Evolutionary conservation across 2,888 invertebrate genomes (phyloP).

Genomic region (Heliconius sara): DNA sequence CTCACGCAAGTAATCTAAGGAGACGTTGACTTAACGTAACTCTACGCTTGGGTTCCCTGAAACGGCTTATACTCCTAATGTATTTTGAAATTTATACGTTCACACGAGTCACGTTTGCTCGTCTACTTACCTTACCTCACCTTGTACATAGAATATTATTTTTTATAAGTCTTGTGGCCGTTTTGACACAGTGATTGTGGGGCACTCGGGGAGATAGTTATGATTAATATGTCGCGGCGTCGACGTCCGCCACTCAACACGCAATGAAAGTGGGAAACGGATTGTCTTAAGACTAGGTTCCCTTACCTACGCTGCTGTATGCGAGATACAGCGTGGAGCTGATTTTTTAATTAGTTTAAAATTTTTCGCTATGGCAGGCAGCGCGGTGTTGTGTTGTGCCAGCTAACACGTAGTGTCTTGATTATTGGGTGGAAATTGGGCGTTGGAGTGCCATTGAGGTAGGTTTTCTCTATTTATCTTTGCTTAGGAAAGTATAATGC

Average conservation of each 20-base stretch:
- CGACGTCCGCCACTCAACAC: rapidly evolving
- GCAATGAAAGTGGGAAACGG: too few species aligned
- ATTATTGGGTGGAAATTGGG: background rate
- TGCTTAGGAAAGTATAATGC: too few species aligned
- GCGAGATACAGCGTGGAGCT: too few species aligned
- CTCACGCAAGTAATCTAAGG: background rate
- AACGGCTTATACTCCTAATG: constrained; percentile 11
- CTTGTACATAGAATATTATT: background rate
- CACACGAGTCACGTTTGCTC: constrained; percentile 33
- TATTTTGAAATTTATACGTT: constrained; percentile 42
- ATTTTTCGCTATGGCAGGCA: background rate
- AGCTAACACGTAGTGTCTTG: background rate
- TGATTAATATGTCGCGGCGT: background rate
- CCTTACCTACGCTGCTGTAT: too few species aligned
- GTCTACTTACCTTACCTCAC: background rate
- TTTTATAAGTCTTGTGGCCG: background rate
- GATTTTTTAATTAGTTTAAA: background rate
- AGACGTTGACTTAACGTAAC: constrained; percentile 31
- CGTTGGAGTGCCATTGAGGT: too few species aligned
- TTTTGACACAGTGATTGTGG: background rate
- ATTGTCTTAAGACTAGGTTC: too few species aligned
- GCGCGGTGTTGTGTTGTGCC: background rate
- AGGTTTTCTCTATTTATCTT: too few species aligned
- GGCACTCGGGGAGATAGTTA: background rate
- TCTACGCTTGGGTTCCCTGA: constrained; percentile 19